phyloP scores from a whole-genome alignment of 2,888 invertebrate species.

The Folsomia manolachei region DNA sequence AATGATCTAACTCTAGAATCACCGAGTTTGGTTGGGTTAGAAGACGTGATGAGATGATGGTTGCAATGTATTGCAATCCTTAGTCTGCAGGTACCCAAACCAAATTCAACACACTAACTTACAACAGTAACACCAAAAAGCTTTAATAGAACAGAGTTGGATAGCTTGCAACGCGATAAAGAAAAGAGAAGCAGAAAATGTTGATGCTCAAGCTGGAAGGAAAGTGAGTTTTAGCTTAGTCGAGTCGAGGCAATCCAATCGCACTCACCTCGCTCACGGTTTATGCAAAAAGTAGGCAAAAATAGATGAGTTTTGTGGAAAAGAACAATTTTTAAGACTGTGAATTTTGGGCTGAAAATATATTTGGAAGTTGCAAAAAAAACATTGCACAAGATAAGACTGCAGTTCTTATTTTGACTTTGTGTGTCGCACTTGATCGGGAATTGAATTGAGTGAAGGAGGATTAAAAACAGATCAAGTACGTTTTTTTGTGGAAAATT shows the following conservation, averaged over 20 bases:
- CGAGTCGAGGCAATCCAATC: not conserved
- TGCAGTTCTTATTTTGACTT: not conserved
- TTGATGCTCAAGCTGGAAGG: conserved; percentile 8
- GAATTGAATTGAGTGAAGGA: not conserved
- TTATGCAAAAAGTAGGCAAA: too few species aligned
- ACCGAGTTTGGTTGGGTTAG: too few species aligned
- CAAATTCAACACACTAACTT: not conserved
- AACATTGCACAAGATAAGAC: not conserved
- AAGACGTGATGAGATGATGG: too few species aligned
- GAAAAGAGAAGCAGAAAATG: not conserved
- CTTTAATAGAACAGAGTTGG: too few species aligned
- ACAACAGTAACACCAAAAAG: too few species aligned
- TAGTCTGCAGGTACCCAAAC: not conserved
- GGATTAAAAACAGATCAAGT: not conserved
- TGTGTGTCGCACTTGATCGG: not conserved
- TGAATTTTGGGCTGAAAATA: not conserved
- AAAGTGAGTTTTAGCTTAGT: not conserved
- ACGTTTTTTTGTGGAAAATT: not conserved
- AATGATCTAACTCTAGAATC: not conserved
- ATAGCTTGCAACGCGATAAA: too few species aligned
- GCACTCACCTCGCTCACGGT: not conserved
- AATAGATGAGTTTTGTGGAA: too few species aligned
- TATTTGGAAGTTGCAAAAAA: not conserved
- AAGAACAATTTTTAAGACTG: too few species aligned
- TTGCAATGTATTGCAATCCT: not conserved